Base-by-base conservation (phyloP, 2,888 invertebrate species). In the Aspidiotus rigidus region DNA sequence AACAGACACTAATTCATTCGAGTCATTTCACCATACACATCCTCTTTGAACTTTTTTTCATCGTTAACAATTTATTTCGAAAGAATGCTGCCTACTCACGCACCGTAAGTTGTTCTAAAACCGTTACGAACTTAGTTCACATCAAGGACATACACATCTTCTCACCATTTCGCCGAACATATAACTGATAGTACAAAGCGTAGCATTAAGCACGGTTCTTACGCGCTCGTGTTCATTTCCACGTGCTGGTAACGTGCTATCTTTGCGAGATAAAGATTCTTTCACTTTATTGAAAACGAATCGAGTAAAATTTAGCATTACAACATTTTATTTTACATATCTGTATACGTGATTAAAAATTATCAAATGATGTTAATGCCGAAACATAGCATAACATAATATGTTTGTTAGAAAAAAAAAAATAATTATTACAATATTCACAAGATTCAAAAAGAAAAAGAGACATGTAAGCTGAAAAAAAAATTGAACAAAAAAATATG, bases 321-420 rank as follows among this genome's bases (percentile, higher is more conserved):
- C 67, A 67, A 67, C 67, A 67, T 67, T 67, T 28, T 67, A 67
- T 67, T 67, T 67, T 67, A 67, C 67, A 67, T 67, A 67, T 59
- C 67, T 67, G 60, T 67, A 49, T 62, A 62, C 28, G 60, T 67
- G 67, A 67, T 67, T 67, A 67, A 66, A 60, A 67, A 40, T 67
- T 67, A 67, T 67, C 59, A 67, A 67, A 67, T 64, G 13, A 59
- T 67, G 67, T 67, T 67, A 67, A 59, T 17, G 67, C 57, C 53
- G 67, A 42, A 67, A 66, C 59, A 59, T 59, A 59, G 59, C 16
- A 59, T 39, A 59, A 59, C 59, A 39, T 59, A n/a, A 53, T 55
- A 17, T 39, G 39, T 59, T 39, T 59, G 59, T 59, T 59, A 59
- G 59, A 59, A 10, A 39, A 28, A 7, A 28, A 13, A 59, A 59